Evolutionary conservation across 2,888 invertebrate species (phyloP).

Genomic region (Aleiodes alternator): DNA sequence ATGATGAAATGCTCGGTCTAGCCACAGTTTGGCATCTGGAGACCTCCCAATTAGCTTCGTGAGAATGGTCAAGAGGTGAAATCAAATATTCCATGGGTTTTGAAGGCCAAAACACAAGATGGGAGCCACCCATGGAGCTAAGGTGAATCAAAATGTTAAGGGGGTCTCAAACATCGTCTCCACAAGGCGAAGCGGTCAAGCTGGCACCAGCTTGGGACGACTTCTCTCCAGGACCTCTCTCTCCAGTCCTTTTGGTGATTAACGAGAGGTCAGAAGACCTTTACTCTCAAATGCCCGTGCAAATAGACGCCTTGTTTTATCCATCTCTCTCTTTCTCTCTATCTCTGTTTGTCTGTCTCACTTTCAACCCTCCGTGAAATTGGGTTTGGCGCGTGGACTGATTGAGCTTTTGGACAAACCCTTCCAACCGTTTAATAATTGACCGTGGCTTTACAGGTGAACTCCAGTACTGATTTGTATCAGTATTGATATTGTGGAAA

Average conservation of each 20-base stretch:
- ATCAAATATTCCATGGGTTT: conserved; percentile 45
- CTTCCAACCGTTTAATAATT: conserved; percentile 42
- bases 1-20: background rate
- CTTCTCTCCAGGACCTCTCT: conserved; percentile 40
- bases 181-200: conserved; percentile 49
- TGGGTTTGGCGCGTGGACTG: conserved; percentile 44
- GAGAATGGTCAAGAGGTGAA: conserved; percentile 43
- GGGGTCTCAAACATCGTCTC: conserved; percentile 52
- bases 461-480: conserved; percentile 12
- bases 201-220: conserved; percentile 34
- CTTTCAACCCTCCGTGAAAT: conserved; percentile 38
- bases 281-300: conserved; percentile 62
- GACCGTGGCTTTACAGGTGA: conserved; percentile 14
- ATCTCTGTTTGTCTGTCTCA: conserved; percentile 27
- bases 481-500: background rate
- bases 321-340: conserved; percentile 41
- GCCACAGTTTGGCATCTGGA: conserved; percentile 23
- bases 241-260: conserved; percentile 73
- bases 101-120: conserved; percentile 34
- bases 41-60: conserved; percentile 30
- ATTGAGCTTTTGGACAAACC: conserved; percentile 43
- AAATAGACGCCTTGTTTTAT: conserved; percentile 60
- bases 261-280: conserved; percentile 71
- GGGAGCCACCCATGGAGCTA: conserved; percentile 44
- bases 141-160: conserved; percentile 51